Percentiles rank a stretch among this genome's conserved stretches.
Evolutionary conservation across 2,797 vertebrate species (phyloP).

Genomic region (Hydrocynus forskahlii): DNA sequence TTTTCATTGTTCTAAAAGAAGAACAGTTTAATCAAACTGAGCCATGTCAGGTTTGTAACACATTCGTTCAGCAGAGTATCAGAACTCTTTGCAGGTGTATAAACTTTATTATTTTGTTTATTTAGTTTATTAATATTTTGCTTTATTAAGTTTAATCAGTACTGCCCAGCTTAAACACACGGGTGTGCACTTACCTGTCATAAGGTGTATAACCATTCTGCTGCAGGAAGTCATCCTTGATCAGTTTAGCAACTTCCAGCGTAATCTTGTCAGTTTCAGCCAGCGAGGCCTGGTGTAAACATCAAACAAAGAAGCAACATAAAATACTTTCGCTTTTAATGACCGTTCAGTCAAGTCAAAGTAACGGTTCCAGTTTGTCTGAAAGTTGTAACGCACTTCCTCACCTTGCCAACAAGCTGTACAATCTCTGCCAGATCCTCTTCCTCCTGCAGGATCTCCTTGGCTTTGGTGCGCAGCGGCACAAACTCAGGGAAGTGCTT

Average conservation of each 20-base stretch:
- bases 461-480: slow-evolving; percentile 94
- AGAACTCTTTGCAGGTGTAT: no score
- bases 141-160: neutral
- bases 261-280: slow-evolving; percentile 99
- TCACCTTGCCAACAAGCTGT: slow-evolving; percentile 97
- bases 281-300: slow-evolving; percentile 85
- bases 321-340: neutral
- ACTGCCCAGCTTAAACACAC: neutral
- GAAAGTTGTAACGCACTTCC: neutral
- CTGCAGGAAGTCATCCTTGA: slow-evolving; percentile 98
- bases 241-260: slow-evolving; percentile 95
- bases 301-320: neutral
- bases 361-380: no score
- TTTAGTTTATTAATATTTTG: no score
- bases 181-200: slow-evolving; percentile 81
- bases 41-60: no score
- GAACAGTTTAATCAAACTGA: no score
- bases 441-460: slow-evolving; percentile 98
- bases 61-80: no score
- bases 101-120: no score
- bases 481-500: slow-evolving; percentile 97
- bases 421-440: slow-evolving; percentile 98
- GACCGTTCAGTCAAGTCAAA: neutral
- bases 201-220: slow-evolving; percentile 98
- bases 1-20: no score